Evolutionary conservation across 2,797 vertebrate genomes (phyloP).

Genomic region (Neopelma chrysocephalum): DNA sequence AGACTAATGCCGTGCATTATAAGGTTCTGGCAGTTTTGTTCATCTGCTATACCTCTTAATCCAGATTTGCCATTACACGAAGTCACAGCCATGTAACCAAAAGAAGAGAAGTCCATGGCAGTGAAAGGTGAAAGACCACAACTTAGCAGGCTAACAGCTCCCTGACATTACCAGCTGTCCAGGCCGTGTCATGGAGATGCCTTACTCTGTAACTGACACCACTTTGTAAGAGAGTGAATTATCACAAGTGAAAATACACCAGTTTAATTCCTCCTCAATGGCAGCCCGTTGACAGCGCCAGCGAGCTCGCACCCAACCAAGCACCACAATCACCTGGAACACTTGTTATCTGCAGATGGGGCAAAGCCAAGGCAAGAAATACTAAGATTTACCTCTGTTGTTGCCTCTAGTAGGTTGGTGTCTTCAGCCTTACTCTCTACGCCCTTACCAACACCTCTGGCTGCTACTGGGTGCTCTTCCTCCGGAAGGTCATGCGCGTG

Average conservation of each 20-base stretch:
- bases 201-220: background rate
- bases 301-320: background rate
- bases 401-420: background rate
- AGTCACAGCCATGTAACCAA: background rate
- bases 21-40: background rate
- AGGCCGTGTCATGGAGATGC: rapidly evolving
- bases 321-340: background rate
- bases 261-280: background rate
- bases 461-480: constrained; percentile 79
- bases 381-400: constrained; percentile 37
- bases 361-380: background rate
- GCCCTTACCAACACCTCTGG: background rate
- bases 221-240: background rate
- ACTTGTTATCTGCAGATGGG: rapidly evolving
- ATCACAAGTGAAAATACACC: background rate
- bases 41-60: background rate
- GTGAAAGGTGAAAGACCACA: background rate
- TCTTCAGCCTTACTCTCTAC: background rate
- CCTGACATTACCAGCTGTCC: background rate
- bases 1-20: background rate
- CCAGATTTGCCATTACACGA: background rate
- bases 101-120: background rate
- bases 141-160: background rate
- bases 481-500: constrained; percentile 78
- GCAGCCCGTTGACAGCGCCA: background rate